Conservation (phyloP, 2,113 vertebrate species). For the Tragelaphus buxtoni region DNA sequence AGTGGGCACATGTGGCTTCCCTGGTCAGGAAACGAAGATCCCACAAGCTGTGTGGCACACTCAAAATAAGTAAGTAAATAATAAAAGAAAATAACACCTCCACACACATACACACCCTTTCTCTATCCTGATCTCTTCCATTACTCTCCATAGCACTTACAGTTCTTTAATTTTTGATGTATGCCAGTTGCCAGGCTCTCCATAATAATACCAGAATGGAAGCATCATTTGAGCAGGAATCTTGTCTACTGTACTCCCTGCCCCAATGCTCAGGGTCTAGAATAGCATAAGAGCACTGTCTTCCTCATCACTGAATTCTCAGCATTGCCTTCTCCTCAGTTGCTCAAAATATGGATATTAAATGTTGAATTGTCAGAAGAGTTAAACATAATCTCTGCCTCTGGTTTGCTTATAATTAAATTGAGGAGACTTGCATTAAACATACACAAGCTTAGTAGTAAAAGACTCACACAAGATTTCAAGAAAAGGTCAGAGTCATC, state of each 20-base stretch:
- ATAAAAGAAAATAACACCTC: neutral
- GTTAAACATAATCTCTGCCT: neutral
- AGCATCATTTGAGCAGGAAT: neutral
- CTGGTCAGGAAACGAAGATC: neutral
- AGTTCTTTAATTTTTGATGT: neutral
- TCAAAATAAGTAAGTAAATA: neutral
- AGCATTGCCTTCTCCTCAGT: neutral
- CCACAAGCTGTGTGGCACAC: neutral
- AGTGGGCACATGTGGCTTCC: fast-evolving
- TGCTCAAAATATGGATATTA: neutral
- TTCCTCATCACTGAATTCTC: neutral
- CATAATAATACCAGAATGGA: neutral
- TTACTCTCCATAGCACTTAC: neutral
- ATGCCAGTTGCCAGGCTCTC: neutral
- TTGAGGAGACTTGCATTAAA: neutral
- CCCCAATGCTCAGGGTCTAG: neutral
- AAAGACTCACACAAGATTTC: neutral
- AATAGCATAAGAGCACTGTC: neutral
- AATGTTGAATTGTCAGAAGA: neutral
- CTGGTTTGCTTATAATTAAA: neutral
- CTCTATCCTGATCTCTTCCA: neutral
- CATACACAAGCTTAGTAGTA: neutral
- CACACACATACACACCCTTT: neutral
- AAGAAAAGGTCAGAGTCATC: neutral
- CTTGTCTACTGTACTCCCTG: neutral